Evolutionary conservation across 1,140 invertebrate genomes (phyloP).

Genomic region (Glossosoma conforme): DNA sequence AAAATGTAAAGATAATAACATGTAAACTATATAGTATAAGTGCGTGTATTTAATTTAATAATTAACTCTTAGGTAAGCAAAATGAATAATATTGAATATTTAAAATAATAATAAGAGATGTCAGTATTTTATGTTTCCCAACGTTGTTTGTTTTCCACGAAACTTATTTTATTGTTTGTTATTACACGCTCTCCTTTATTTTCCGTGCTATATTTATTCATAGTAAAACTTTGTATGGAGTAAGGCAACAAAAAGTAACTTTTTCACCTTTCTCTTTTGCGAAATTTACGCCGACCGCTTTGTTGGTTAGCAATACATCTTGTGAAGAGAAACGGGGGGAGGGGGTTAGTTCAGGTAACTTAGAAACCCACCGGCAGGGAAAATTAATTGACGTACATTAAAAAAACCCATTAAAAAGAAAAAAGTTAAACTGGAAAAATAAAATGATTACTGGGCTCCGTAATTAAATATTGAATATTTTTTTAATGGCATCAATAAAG

Average conservation of each 20-base stretch:
- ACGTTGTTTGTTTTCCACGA: too few relatives aligned
- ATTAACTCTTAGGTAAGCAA: too few relatives aligned
- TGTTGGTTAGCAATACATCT: constrained; percentile 9
- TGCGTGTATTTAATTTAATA: too few relatives aligned
- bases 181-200: too few relatives aligned
- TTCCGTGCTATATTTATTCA: too few relatives aligned
- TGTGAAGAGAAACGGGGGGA: neutral
- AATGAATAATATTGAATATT: too few relatives aligned
- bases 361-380: constrained; percentile 1
- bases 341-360: neutral
- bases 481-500: neutral
- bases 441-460: neutral
- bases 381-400: constrained; percentile 22
- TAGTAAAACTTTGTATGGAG: neutral
- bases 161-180: too few relatives aligned
- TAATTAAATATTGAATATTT: neutral
- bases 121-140: too few relatives aligned
- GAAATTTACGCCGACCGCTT: constrained; percentile 6
- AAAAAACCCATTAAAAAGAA: constrained; percentile 21
- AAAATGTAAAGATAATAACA: too few relatives aligned
- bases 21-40: too few relatives aligned
- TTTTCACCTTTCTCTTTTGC: neutral
- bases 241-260: neutral
- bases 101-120: too few relatives aligned
- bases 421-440: constrained; percentile 3